Conservation (phyloP, 1,140 invertebrate genomes). For the Caenorhabditis elegans region WBcel235 BX284604.4:7040001-7040500, state of each 20-base stretch:
- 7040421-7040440: conserved; percentile 69
- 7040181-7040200: no score
- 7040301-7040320: neutral
- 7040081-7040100: no score
- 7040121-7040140: no score
- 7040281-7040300: neutral
- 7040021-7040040: no score
- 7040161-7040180: no score
- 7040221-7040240: conserved; percentile 26
- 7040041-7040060: no score
- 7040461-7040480: neutral
- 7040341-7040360: neutral
- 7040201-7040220: neutral
- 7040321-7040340: neutral
- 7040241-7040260: conserved; percentile 4
- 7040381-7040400: conserved; percentile 66
- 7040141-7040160: no score
- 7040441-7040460: conserved; percentile 71
- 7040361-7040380: conserved; percentile 58
- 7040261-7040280: no score
- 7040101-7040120: no score
- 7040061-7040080: no score
- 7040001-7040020: no score
- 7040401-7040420: conserved; percentile 67
- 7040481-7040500: neutral